These are phyloP conservation scores for Hippocampus mohnikei DNA, from an alignment of 2,113 vertebrate species.

Conservation along the genomic window DNA sequence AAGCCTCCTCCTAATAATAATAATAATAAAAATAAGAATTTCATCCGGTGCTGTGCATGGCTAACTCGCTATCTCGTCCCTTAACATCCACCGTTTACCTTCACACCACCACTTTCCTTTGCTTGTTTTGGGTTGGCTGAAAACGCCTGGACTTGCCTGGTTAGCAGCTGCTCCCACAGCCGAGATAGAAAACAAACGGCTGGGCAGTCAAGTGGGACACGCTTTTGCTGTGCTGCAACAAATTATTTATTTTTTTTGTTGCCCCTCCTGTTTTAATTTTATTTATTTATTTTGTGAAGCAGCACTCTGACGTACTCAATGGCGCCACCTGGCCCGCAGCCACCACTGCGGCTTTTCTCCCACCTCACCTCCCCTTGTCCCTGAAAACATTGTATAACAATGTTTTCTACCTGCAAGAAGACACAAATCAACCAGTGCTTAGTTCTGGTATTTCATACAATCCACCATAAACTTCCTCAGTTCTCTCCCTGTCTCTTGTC, in stretches of 20 bases:
- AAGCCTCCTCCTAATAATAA: conserved; percentile 7
- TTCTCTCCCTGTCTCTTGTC: conserved; percentile 7
- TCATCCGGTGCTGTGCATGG: conserved; percentile 53
- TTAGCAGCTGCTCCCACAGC: conserved; percentile 37
- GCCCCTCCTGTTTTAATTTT: background rate
- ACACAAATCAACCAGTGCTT: conserved; percentile 2
- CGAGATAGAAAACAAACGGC: conserved; percentile 34
- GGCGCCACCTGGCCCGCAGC: conserved; percentile 38
- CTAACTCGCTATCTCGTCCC: conserved; percentile 33
- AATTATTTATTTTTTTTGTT: background rate
- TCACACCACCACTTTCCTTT: conserved; percentile 32
- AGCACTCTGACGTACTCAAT: conserved; percentile 51
- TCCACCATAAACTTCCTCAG: conserved; percentile 18
- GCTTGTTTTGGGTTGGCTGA: conserved; percentile 35
- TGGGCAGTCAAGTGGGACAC: background rate
- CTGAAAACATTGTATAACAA: conserved; percentile 56
- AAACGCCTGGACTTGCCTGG: conserved; percentile 23
- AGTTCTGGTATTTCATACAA: conserved; percentile 53
- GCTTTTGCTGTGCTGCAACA: conserved; percentile 28
- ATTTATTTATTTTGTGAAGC: conserved; percentile 28
- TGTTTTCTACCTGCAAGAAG: conserved; percentile 31
- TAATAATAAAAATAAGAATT: conserved; percentile 21
- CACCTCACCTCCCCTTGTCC: conserved; percentile 26
- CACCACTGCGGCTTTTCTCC: conserved; percentile 52
- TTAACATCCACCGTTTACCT: conserved; percentile 35